These are phyloP conservation scores for Sturnira hondurensis DNA, from an alignment of 2,113 vertebrate genomes.

Conservation along the genomic window DNA sequence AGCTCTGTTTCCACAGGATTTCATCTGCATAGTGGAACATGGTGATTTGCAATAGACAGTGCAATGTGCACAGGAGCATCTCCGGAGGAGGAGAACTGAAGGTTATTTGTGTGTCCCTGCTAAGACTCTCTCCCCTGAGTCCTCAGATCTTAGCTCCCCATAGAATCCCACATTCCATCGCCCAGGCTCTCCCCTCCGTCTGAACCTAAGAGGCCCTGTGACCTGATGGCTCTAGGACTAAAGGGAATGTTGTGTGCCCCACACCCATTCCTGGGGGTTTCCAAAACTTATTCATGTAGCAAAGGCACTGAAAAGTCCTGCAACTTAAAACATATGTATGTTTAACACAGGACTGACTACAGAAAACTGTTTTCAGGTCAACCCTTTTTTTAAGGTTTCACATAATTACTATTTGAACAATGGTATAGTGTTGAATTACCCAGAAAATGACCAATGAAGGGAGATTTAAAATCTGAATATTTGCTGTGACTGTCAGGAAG, in stretches of 20 bases:
- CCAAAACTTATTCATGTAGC: not conserved
- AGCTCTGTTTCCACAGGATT: constrained; percentile 56
- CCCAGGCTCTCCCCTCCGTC: not conserved
- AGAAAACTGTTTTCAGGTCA: not conserved
- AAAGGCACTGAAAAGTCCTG: not conserved
- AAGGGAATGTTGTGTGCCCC: rapidly evolving
- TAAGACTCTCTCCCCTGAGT: not conserved
- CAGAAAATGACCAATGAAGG: not conserved
- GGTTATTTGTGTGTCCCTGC: constrained; percentile 20
- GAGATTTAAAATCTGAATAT: not conserved
- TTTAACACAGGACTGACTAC: not conserved
- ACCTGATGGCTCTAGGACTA: not conserved
- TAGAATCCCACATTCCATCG: not conserved
- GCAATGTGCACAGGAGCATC: not conserved
- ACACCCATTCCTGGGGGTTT: not conserved
- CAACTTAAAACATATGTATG: not conserved
- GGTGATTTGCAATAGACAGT: constrained; percentile 10
- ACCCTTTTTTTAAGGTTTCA: not conserved
- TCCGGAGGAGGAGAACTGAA: not conserved
- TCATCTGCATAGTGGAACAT: constrained; percentile 54
- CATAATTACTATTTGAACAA: not conserved
- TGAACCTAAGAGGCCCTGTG: not conserved
- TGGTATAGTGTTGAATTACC: not conserved
- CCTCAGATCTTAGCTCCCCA: not conserved
- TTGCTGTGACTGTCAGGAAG: not conserved